Conservation (phyloP, 2,113 vertebrate genomes). For the Tautogolabrus adspersus region DNA sequence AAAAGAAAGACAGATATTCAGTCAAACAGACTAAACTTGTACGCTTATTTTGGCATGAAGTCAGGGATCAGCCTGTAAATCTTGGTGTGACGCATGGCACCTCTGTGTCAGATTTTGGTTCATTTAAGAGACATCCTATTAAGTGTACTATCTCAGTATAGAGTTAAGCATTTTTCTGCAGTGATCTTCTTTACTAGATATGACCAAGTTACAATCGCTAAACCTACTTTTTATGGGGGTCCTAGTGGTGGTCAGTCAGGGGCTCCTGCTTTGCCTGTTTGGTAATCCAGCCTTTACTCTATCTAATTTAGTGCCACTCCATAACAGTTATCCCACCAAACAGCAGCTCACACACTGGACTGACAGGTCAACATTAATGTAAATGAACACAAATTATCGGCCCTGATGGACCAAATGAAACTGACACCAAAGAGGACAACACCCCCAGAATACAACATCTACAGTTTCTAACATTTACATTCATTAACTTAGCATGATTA, state of each 20-base stretch:
- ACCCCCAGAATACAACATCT: neutral
- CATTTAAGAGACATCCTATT: neutral
- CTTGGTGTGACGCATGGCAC: too few species aligned
- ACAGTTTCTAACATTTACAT: neutral
- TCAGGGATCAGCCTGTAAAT: too few species aligned
- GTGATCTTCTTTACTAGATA: too few species aligned
- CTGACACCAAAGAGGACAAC: neutral
- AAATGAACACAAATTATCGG: neutral
- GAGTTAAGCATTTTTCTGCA: too few species aligned
- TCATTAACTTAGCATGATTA: neutral
- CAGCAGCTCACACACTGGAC: neutral
- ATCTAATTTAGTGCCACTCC: neutral
- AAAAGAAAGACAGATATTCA: too few species aligned
- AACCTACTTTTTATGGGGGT: too few species aligned
- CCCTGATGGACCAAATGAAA: neutral
- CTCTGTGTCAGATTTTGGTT: neutral
- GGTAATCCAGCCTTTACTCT: neutral
- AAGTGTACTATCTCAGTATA: neutral
- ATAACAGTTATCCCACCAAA: neutral
- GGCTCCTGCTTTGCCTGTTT: neutral
- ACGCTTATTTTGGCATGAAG: too few species aligned
- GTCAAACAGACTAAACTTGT: too few species aligned
- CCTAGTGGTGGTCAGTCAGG: neutral
- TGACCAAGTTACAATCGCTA: too few species aligned
- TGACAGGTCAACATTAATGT: too few species aligned